Evolutionary conservation across 1,140 invertebrate genomes (phyloP).

Genomic region (Aphidius gifuensis): DNA sequence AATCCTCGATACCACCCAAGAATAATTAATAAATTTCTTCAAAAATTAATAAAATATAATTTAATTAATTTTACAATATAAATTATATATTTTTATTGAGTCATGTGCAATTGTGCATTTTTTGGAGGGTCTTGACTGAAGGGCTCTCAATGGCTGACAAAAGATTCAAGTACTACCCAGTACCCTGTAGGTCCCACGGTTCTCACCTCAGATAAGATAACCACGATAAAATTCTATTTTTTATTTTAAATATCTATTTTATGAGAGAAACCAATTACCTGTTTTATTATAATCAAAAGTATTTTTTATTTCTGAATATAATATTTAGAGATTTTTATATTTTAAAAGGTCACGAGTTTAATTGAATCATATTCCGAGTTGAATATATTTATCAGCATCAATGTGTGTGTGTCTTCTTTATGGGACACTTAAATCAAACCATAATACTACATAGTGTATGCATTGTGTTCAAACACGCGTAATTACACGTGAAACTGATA

Average conservation of each 20-base stretch:
- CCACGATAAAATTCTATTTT: not conserved
- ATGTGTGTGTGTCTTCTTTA: not conserved
- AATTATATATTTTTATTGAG: not conserved
- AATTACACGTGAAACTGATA: slow-evolving; percentile 56
- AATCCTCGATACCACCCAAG: too few species aligned
- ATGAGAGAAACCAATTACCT: too few species aligned
- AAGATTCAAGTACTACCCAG: slow-evolving; percentile 1
- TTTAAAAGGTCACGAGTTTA: not conserved
- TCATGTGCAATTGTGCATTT: slow-evolving; percentile 23
- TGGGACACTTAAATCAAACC: slow-evolving; percentile 34
- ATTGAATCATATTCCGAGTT: not conserved
- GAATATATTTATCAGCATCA: not conserved
- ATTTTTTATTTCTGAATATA: too few species aligned
- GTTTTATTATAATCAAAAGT: too few species aligned
- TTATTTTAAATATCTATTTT: too few species aligned
- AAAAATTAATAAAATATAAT: too few species aligned
- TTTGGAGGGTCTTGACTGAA: slow-evolving; percentile 4
- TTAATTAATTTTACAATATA: too few species aligned
- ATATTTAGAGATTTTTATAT: too few species aligned
- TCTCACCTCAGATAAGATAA: slow-evolving; percentile 23
- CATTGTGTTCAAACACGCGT: slow-evolving; percentile 51
- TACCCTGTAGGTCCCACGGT: slow-evolving; percentile 23
- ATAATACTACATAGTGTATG: slow-evolving; percentile 26
- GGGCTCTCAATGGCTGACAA: slow-evolving; percentile 24
- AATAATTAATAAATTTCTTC: too few species aligned